Evolutionary conservation across 1,140 invertebrate genomes (phyloP).

Genomic region (Sitophilus oryzae): DNA sequence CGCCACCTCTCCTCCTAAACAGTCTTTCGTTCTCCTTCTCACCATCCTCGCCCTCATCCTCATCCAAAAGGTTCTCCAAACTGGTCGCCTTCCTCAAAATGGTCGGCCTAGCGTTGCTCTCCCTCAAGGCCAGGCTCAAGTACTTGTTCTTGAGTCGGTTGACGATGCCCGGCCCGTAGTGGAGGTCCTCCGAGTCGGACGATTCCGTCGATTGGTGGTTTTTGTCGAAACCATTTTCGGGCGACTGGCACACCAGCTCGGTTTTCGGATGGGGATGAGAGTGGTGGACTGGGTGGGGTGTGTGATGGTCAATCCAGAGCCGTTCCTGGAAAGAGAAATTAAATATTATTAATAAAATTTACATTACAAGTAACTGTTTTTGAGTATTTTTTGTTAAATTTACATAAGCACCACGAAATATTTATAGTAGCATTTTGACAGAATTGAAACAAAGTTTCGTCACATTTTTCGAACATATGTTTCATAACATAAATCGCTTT

Average conservation of each 20-base stretch:
- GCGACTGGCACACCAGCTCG: not conserved
- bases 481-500: too few species aligned
- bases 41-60: slow-evolving; percentile 49
- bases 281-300: not conserved
- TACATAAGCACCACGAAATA: too few species aligned
- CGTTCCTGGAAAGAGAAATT: slow-evolving; percentile 39
- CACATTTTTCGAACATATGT: too few species aligned
- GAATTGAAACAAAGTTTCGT: too few species aligned
- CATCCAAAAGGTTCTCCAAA: slow-evolving; percentile 76
- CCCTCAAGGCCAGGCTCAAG: slow-evolving; percentile 70
- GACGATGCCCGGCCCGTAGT: slow-evolving; percentile 88
- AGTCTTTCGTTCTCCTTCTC: slow-evolving; percentile 17
- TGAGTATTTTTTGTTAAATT: too few species aligned
- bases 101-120: slow-evolving; percentile 56
- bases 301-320: slow-evolving; percentile 27
- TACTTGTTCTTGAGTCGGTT: slow-evolving; percentile 79
- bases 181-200: slow-evolving; percentile 68
- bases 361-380: too few species aligned
- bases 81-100: slow-evolving; percentile 71
- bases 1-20: slow-evolving; percentile 11
- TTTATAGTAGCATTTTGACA: too few species aligned
- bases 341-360: too few species aligned
- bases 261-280: not conserved
- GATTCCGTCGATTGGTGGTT: slow-evolving; percentile 23
- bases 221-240: slow-evolving; percentile 21